Base-by-base conservation (phyloP, 2,113 vertebrate genomes). In the Gnathonemus echidnorhynchus region DNA sequence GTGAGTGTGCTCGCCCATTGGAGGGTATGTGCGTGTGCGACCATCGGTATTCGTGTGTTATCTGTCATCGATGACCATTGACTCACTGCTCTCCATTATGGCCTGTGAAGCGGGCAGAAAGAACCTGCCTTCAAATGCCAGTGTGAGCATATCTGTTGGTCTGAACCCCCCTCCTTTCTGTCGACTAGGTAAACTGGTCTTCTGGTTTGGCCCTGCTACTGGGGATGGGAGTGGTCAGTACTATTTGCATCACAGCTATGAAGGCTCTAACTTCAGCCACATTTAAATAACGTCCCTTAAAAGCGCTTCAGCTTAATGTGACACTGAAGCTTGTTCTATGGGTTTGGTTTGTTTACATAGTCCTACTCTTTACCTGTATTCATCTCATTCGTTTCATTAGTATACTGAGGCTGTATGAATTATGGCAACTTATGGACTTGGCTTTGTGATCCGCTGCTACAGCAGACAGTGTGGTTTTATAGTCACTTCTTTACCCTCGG, bases 41-140 rank as follows among this genome's bases (percentile, higher is more conserved):
- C 62, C 2, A 2, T 13, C 24, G n/a, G 31, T 35, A 1, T 74
- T 11, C 9, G 6, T 74, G 10, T 3, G 4, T 74, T 27, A 31
- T 35, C 66, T 15, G 31, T 11, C 2, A 1, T 15, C 13, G 11
- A 35, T 74, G 66, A 11, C 3, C n/a, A 74, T 35, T 15, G 66
- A 74, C 27, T 74, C 9, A 4, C 27, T 35, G 10, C 13, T 74
- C 27, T 74, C 66, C 13, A 15, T 35, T 74, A 74, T 50, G 46
- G 24, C 62, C 87, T 31, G 39, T 10, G 7, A 85, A 19, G 24
- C 95, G 96, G 96, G 94, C 96, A 95, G 96, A 96, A 95, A 94
- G 95, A 95, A 74, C n/a, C 66, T 70, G n/a, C n/a, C 11, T 74
- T 11, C 35, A 58, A 66, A 27, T 46, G 0, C 42, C 3, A 19